phyloP scores from a whole-genome alignment of 23 tunicate genomes.

The Trididemnum miniatum region DNA sequence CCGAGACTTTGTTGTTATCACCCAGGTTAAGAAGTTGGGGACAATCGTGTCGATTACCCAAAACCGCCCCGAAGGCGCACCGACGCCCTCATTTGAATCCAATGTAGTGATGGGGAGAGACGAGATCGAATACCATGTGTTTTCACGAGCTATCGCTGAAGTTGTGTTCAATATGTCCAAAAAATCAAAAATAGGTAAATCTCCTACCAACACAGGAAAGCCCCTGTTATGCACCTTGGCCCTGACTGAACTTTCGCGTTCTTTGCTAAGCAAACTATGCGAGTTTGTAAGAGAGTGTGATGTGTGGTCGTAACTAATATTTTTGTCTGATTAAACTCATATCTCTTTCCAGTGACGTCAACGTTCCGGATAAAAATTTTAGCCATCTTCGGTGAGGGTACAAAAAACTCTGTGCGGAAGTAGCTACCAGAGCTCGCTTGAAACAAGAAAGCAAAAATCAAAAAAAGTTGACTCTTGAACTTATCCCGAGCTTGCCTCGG shows the following conservation, averaged over 20 bases:
- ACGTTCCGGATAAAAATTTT: too few relatives aligned
- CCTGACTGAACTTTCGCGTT: conserved; percentile 21
- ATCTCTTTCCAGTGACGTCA: too few relatives aligned
- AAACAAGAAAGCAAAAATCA: too few relatives aligned
- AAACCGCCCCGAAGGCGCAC: neutral
- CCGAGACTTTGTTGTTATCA: conserved; percentile 57
- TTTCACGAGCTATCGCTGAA: conserved; percentile 65
- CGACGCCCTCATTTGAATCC: conserved; percentile 28
- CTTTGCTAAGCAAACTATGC: conserved; percentile 28
- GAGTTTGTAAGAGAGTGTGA: conserved; percentile 22
- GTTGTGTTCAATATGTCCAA: conserved; percentile 21
- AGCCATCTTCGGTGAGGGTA: too few relatives aligned
- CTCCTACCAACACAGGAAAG: conserved; percentile 8
- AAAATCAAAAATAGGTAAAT: neutral
- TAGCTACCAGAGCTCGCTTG: too few relatives aligned
- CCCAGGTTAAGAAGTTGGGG: conserved; percentile 67
- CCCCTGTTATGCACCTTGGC: conserved; percentile 68
- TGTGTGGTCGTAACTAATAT: conserved; percentile 20
- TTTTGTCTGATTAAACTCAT: too few relatives aligned
- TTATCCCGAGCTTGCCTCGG: too few relatives aligned
- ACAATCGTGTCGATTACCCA: conserved; percentile 45
- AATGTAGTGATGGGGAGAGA: conserved; percentile 60
- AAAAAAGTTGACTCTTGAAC: too few relatives aligned
- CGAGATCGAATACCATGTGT: conserved; percentile 44
- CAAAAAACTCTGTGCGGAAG: too few relatives aligned